Evolutionary conservation across 2,113 vertebrate species (phyloP).

Genomic region (Megalops atlanticus): DNA sequence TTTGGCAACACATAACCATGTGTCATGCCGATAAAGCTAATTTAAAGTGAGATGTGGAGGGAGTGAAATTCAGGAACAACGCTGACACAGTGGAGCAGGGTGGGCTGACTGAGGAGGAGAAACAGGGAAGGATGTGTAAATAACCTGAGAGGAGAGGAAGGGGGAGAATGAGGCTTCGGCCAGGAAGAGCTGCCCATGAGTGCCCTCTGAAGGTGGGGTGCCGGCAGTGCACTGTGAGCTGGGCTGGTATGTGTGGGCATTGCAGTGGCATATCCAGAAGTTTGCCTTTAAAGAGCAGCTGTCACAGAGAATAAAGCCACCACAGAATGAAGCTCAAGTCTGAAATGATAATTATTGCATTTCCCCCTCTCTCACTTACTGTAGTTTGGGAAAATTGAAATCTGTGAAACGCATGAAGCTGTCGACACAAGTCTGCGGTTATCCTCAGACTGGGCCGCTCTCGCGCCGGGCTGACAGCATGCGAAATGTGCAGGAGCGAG

Average conservation of each 20-base stretch:
- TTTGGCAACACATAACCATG: too few relatives aligned
- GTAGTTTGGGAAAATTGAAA: neutral
- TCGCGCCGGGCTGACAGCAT: neutral
- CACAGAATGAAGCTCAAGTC: neutral
- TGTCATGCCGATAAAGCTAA: too few relatives aligned
- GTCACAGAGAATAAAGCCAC: neutral
- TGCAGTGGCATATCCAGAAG: neutral
- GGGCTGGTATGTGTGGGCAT: neutral
- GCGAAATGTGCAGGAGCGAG: neutral
- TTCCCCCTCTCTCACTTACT: neutral
- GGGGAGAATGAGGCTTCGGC: too few relatives aligned
- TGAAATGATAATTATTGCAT: neutral
- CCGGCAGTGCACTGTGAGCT: neutral
- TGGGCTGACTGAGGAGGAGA: too few relatives aligned
- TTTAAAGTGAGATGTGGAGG: too few relatives aligned
- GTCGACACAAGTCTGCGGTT: neutral
- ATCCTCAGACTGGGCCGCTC: neutral
- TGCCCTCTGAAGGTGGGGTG: neutral
- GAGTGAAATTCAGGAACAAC: too few relatives aligned
- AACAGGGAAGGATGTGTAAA: too few relatives aligned
- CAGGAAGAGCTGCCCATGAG: neutral
- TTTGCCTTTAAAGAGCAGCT: neutral
- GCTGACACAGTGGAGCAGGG: too few relatives aligned
- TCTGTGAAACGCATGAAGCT: constrained; percentile 7
- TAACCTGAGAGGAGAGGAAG: too few relatives aligned